Evolutionary conservation across 2,797 vertebrate species (phyloP), one percentile per base, ranked within the genome.

Genomic region (Austrolebias charrua): DNA sequence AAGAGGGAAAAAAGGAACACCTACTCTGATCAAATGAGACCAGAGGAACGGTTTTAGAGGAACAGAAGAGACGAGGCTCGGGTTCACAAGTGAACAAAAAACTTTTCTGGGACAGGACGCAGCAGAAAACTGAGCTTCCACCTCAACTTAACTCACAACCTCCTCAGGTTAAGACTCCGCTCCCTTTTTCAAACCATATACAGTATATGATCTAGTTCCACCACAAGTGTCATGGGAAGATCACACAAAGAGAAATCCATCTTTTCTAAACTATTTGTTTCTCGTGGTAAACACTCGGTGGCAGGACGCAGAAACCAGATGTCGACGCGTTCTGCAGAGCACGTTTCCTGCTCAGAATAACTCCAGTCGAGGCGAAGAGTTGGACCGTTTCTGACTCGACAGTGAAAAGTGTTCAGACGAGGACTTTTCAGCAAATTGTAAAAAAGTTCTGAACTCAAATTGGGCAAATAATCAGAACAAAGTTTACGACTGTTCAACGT

Each of bases 181-280:
- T 81, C 59, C 59, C 69, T 77, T 80, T 82, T 58, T 50, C 35
- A 29, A 18, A 74, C 78, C 63, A 77, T 79, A 85, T 76, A n/a
- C n/a, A n/a, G n/a, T n/a, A 82, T 84, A 74, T 75, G 60, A 68
- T 77, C 61, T 79, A 71, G 70, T 35, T 72, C 58, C 20, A 42
- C 28, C 47, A 46, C 40, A 55, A 74, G 66, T 68, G 60, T 69
- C 33, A 81, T 65, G 63, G 59, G 69, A 60, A 74, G 59, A 62
- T 81, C 79, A 79, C 31, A 75, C 66, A 81, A 57, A 71, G 75
- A 85, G 51, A 66, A 78, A 76, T 83, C 71, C 73, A 78, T 61
- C 80, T 61, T 60, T 70, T 72, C 56, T 55, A 66, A 71, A 64
- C 33, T 47, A 18, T 65, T 59, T 51, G 73, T 67, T 60, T 47